These are phyloP conservation scores for Nycticryphes semicollaris DNA, from an alignment of 2,113 vertebrate genomes.

Conservation along the genomic window DNA sequence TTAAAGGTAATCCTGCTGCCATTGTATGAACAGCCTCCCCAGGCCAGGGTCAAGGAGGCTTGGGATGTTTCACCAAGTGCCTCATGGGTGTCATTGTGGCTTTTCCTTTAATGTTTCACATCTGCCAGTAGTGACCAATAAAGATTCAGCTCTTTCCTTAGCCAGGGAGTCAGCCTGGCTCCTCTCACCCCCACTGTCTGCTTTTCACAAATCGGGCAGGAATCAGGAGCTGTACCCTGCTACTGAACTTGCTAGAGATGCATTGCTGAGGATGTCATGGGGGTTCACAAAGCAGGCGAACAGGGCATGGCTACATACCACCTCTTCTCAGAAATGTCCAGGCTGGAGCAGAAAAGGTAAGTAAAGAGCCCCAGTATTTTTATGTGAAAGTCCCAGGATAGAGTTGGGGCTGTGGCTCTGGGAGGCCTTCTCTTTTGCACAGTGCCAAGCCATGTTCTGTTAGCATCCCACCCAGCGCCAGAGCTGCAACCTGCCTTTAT, in stretches of 20 bases:
- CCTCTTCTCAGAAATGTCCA: not conserved
- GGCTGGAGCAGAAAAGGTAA: not conserved
- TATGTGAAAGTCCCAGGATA: not conserved
- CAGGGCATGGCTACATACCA: fast-evolving
- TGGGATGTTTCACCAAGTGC: not conserved
- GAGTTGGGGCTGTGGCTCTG: not conserved
- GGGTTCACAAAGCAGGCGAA: not conserved
- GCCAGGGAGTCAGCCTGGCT: not conserved
- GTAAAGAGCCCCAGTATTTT: not conserved
- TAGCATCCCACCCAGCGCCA: fast-evolving
- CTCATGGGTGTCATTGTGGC: not conserved
- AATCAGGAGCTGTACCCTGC: not conserved
- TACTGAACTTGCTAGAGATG: not conserved
- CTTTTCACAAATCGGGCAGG: not conserved
- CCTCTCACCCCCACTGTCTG: not conserved
- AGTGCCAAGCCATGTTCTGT: not conserved
- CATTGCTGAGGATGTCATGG: not conserved
- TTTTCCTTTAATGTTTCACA: not conserved
- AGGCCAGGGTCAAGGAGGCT: not conserved
- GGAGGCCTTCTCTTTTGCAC: not conserved
- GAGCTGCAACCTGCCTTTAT: not conserved
- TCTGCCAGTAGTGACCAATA: not conserved
- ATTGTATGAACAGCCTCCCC: not conserved
- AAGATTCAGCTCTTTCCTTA: not conserved
- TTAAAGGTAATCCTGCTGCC: not conserved